Evolutionary conservation across 2,888 invertebrate species (phyloP), one percentile per base, ranked within the genome.

Genomic region (Cosmia pyralina): DNA sequence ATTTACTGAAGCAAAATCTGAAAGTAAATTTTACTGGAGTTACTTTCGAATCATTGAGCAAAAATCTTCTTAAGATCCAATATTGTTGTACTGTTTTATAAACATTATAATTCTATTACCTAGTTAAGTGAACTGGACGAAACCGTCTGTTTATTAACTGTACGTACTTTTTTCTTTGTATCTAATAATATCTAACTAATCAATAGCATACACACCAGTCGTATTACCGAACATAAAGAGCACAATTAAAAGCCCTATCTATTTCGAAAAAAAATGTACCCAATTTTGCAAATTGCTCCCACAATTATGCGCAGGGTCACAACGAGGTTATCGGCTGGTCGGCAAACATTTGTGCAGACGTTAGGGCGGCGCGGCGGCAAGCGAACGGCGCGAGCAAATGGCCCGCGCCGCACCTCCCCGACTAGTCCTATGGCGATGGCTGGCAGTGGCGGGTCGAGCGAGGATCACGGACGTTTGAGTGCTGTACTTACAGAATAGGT

Each of bases 271-370:
- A 67, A 67, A 67, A 19, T 1, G 22, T 72, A 64, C 38, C 53
- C 64, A 72, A 81, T 72, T 68, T 70, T 19, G 73, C 69, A 80
- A 85, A 84, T 75, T 74, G 77, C 78, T 67, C 55, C 63, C 63
- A 75, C 75, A 84, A 86, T 86, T 77, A 84, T 79, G 81, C 77
- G 63, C 74, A 73, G 75, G 79, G 76, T 80, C 79, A 73, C 48
- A 55, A 48, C 65, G 80, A 81, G 82, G 85, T 88, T 84, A 88
- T 82, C 87, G 76, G 76, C 65, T 81, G 67, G 77, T 76, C 59
- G 63, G 71, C 77, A 79, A 83, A 86, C 83, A 88, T n/a, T n/a
- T 83, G 77, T 83, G 82, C 86, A 83, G 85, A 87, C 83, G 81
- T 71, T 65, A 73, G 77, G 84, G 85, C 81, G 84, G 74, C 82